Percentiles rank a stretch among this genome's conserved stretches.
Conservation (phyloP, 2,888 invertebrate genomes). For the Papilio gigon region DNA sequence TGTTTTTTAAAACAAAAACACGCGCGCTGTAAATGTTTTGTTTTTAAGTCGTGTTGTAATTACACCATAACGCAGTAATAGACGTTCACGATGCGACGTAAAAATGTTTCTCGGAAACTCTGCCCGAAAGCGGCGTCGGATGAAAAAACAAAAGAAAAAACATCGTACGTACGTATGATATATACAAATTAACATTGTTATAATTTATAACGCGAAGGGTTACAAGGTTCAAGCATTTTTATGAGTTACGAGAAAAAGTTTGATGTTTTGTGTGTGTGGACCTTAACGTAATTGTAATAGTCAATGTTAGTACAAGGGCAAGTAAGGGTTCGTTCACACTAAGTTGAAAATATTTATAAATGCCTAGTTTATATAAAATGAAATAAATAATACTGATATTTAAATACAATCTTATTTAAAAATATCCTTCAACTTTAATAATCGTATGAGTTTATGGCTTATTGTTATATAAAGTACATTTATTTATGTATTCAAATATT, state of each 20-base stretch:
- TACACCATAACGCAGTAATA: not conserved
- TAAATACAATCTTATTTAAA: no score
- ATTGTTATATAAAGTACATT: no score
- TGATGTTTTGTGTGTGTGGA: not conserved
- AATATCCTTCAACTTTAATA: no score
- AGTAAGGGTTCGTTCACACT: constrained; percentile 16
- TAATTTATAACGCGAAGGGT: not conserved
- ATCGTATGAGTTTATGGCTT: no score
- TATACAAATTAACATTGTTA: constrained; percentile 18
- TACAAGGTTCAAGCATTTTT: constrained; percentile 12
- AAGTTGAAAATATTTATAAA: not conserved
- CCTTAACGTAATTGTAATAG: constrained; percentile 6
- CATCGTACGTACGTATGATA: constrained; percentile 35
- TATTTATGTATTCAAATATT: no score
- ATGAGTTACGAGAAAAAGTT: constrained; percentile 12
- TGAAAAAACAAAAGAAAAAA: constrained; percentile 21
- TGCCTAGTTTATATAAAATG: no score
- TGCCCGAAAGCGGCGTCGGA: constrained; percentile 2
- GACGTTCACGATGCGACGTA: constrained; percentile 35
- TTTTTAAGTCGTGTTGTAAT: constrained; percentile 6
- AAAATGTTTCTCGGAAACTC: constrained; percentile 39
- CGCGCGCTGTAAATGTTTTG: constrained; percentile 10
- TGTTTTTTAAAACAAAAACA: constrained; percentile 1
- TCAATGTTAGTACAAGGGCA: constrained; percentile 29
- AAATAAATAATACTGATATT: no score